Evolutionary conservation across 2,888 invertebrate species (phyloP).

Genomic region (Drosophila demipolita): DNA sequence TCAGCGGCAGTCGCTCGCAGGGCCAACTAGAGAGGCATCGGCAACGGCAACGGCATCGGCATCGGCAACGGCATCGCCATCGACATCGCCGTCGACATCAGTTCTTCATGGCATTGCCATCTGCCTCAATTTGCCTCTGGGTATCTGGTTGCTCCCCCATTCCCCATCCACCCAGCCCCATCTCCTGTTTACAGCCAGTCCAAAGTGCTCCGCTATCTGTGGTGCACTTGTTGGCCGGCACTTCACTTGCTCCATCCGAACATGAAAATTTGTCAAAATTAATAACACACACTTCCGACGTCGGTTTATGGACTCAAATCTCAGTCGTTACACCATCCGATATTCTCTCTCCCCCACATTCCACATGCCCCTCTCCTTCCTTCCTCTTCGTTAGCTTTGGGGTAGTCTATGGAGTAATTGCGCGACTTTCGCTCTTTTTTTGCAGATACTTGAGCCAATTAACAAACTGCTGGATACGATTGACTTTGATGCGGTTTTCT

Average conservation of each 20-base stretch:
- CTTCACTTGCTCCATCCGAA: slow-evolving; percentile 59
- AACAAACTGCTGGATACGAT: slow-evolving; percentile 93
- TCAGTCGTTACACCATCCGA: slow-evolving; percentile 36
- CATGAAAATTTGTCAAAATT: slow-evolving; percentile 83
- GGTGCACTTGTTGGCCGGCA: slow-evolving; percentile 59
- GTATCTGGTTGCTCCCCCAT: neutral
- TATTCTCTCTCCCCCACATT: neutral
- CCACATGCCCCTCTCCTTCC: neutral
- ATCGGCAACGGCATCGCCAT: slow-evolving; percentile 25
- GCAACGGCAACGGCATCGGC: slow-evolving; percentile 27
- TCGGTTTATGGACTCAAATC: slow-evolving; percentile 67
- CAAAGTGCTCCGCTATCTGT: slow-evolving; percentile 18
- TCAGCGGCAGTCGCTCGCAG: slow-evolving; percentile 49
- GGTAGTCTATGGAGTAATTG: slow-evolving; percentile 28
- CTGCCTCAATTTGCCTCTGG: slow-evolving; percentile 60
- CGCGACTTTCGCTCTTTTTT: slow-evolving; percentile 21
- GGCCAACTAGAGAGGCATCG: slow-evolving; percentile 5
- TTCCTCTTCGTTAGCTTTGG: slow-evolving; percentile 7
- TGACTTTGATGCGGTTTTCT: slow-evolving; percentile 94
- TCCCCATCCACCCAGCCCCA: neutral
- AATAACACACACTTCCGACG: slow-evolving; percentile 80
- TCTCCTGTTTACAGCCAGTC: neutral
- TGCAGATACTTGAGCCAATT: slow-evolving; percentile 94
- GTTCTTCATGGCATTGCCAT: slow-evolving; percentile 41
- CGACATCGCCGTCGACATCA: slow-evolving; percentile 14